phyloP scores from a whole-genome alignment of 2,113 vertebrate genomes.

The Menidia beryllina region DNA sequence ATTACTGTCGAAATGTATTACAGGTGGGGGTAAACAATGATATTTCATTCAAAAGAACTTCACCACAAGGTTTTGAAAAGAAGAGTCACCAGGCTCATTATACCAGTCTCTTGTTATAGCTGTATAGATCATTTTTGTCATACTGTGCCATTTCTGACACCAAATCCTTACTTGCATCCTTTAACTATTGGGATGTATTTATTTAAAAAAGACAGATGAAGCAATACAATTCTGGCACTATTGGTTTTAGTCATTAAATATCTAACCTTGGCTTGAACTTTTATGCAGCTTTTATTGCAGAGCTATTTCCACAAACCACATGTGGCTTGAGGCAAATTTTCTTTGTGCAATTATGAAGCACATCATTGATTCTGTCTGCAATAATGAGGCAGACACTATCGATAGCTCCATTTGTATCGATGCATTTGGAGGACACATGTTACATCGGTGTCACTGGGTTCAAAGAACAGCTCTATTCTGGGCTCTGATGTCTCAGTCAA shows the following conservation, averaged over 20 bases:
- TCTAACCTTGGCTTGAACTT: neutral
- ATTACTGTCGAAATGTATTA: too few relatives aligned
- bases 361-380: slow-evolving; percentile 33
- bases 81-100: too few relatives aligned
- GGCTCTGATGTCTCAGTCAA: neutral
- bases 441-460: neutral
- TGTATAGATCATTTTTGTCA: too few relatives aligned
- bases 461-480: slow-evolving; percentile 16
- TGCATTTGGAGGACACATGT: slow-evolving; percentile 6
- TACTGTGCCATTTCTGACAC: too few relatives aligned
- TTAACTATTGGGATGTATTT: too few relatives aligned
- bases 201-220: neutral
- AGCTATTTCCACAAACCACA: neutral
- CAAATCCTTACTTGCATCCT: neutral
- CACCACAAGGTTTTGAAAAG: too few relatives aligned
- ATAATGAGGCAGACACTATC: slow-evolving; percentile 15
- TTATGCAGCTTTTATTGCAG: neutral
- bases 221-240: neutral
- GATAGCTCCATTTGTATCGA: slow-evolving; percentile 32
- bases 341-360: neutral
- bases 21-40: too few relatives aligned
- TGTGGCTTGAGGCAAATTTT: neutral
- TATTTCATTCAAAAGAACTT: too few relatives aligned
- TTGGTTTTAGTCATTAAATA: neutral
- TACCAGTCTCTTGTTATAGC: too few relatives aligned